Percentiles rank a stretch among this genome's conserved stretches.
Conservation (phyloP, 2,797 vertebrate species). For the Allobates femoralis region DNA sequence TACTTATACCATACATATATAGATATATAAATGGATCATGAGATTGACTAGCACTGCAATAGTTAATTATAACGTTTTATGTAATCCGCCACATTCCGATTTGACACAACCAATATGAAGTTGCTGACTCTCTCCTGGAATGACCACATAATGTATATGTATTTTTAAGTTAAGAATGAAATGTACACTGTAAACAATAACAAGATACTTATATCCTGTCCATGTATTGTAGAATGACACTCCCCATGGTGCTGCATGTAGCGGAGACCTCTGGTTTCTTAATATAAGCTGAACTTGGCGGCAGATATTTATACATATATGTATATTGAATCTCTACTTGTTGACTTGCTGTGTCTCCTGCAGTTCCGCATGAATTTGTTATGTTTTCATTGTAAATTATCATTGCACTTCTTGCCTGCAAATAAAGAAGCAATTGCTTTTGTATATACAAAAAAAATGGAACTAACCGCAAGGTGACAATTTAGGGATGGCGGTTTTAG, state of each 20-base stretch:
- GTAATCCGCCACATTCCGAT: background rate
- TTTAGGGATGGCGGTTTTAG: constrained; percentile 61
- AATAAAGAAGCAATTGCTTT: constrained; percentile 73
- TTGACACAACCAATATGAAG: background rate
- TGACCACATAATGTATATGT: constrained; percentile 79
- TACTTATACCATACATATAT: background rate
- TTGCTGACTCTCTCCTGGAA: constrained; percentile 55
- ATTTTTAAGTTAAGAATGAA: constrained; percentile 81
- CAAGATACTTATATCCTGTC: constrained; percentile 73
- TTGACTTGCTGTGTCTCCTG: constrained; percentile 77
- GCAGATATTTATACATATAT: constrained; percentile 74
- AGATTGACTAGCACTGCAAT: background rate
- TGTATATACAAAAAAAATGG: constrained; percentile 74
- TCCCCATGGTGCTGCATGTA: constrained; percentile 83
- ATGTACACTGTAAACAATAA: constrained; percentile 80
- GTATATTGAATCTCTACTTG: constrained; percentile 74
- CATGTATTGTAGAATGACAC: constrained; percentile 77
- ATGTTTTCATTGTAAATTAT: constrained; percentile 78
- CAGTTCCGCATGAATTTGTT: constrained; percentile 82
- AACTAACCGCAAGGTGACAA: constrained; percentile 70
- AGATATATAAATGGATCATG: background rate
- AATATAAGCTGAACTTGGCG: constrained; percentile 83
- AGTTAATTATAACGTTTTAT: background rate
- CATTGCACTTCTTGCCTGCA: constrained; percentile 78
- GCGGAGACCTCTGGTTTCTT: constrained; percentile 81